Conservation (phyloP, 2,888 invertebrate genomes). For the Chymomyza caudatula region DNA sequence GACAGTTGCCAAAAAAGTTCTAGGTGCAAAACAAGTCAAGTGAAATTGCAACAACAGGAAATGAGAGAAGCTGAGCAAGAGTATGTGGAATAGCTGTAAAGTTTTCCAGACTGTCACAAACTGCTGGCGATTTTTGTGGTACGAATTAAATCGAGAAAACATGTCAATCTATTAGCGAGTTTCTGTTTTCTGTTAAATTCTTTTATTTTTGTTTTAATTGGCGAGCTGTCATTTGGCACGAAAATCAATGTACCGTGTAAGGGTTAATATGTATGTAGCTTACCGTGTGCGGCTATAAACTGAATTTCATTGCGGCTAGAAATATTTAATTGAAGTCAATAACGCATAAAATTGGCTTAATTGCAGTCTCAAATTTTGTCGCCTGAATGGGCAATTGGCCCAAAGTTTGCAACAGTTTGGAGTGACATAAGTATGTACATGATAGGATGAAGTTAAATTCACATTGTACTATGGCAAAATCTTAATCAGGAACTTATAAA, state of each 20-base stretch:
- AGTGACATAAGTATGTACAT: neutral
- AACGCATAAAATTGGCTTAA: neutral
- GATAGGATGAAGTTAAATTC: neutral
- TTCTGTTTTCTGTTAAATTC: constrained; percentile 2
- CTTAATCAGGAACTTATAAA: no score
- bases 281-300: no score
- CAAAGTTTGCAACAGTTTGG: no score
- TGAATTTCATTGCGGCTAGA: neutral
- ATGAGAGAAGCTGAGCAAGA: neutral
- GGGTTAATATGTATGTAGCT: no score
- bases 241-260: no score
- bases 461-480: no score
- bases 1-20: constrained; percentile 26
- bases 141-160: neutral
- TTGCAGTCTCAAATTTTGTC: neutral
- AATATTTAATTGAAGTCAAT: constrained; percentile 2
- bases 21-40: neutral
- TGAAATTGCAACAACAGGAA: neutral
- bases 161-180: constrained; percentile 25
- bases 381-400: constrained; percentile 5
- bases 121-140: constrained; percentile 26
- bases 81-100: constrained; percentile 12
- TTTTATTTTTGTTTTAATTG: neutral
- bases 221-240: neutral
- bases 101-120: constrained; percentile 33